These are phyloP conservation scores for Orthochromis indermauri DNA, from an alignment of 2,113 vertebrate species.

Conservation along the genomic window DNA sequence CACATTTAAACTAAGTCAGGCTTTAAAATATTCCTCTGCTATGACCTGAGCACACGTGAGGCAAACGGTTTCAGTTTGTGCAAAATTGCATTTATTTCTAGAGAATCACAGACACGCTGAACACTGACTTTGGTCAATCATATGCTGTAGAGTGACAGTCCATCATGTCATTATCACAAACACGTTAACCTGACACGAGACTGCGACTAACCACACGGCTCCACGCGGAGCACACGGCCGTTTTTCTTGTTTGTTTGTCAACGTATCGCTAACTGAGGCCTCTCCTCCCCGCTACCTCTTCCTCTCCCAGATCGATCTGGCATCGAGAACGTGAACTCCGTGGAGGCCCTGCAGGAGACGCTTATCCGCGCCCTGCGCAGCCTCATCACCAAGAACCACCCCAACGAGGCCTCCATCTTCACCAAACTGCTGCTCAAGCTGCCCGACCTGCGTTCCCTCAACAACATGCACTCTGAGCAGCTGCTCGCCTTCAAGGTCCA, in stretches of 20 bases:
- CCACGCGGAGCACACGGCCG: neutral
- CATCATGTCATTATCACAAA: neutral
- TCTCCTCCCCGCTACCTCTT: neutral
- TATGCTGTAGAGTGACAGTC: neutral
- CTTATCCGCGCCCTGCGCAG: slow-evolving; percentile 88
- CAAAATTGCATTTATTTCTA: neutral
- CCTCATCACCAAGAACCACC: slow-evolving; percentile 92
- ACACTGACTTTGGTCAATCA: neutral
- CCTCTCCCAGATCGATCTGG: slow-evolving; percentile 82
- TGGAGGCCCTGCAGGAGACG: slow-evolving; percentile 92
- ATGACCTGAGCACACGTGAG: neutral
- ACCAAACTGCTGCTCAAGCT: slow-evolving; percentile 94
- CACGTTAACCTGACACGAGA: neutral
- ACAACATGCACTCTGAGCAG: slow-evolving; percentile 98
- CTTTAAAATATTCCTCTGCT: neutral
- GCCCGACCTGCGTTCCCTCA: slow-evolving; percentile 94
- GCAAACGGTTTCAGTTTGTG: neutral
- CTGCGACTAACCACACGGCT: neutral
- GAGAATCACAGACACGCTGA: neutral
- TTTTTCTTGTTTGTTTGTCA: neutral
- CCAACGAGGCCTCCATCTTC: slow-evolving; percentile 90
- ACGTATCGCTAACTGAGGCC: neutral
- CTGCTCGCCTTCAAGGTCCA: slow-evolving; percentile 97
- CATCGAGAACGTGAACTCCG: slow-evolving; percentile 91
- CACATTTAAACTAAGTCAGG: too few relatives aligned